Base-by-base conservation (phyloP, 2,797 vertebrate genomes). In the Atherinosoma microstoma region DNA sequence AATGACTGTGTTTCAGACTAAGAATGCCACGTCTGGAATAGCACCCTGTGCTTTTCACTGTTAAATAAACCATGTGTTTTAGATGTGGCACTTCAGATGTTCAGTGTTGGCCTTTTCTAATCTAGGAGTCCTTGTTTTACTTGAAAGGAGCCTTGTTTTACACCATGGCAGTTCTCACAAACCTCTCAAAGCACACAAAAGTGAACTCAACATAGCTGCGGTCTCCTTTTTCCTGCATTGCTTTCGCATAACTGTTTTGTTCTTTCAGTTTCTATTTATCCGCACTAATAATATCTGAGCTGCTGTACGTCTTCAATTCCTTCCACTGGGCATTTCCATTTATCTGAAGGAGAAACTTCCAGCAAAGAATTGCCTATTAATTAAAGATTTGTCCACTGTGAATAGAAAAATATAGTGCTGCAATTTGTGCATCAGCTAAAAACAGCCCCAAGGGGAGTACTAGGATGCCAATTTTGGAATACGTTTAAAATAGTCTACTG, bases 351-450 rank as follows among this genome's bases (percentile, higher is more conserved):
- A 86, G 80, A 64, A 76, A 89, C 83, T 62, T 89, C 81, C 82
- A 89, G 83, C 80, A 80, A 87, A 87, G 84, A 86, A 82, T 85
- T 81, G 72, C 83, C 90, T 79, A 72, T 82, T 91, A 89, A 91
- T 91, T 90, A 92, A 91, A 91, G 86, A 84, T 79, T 57, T 83
- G 86, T 86, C 88, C 76, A 67, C 85, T 73, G 79, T 87, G 82
- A 75, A 84, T 72, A 58, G 80, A 83, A 85, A 87, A 86, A 87
- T 79, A 69, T 73, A 78, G 59, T 69, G 67, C 53, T 51, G 74
- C 70, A 63, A 70, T 70, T 73, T 78, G 75, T 81, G 74, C 76
- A 67, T 88, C 82, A 83, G 83, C 80, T 80, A 65, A 84, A 93
- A 84, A 81, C 82, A 84, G 56, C 75, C 61, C 66, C 73, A 58